Evolutionary conservation across 2,113 vertebrate species (phyloP).

Genomic region (Siniperca knerii): DNA sequence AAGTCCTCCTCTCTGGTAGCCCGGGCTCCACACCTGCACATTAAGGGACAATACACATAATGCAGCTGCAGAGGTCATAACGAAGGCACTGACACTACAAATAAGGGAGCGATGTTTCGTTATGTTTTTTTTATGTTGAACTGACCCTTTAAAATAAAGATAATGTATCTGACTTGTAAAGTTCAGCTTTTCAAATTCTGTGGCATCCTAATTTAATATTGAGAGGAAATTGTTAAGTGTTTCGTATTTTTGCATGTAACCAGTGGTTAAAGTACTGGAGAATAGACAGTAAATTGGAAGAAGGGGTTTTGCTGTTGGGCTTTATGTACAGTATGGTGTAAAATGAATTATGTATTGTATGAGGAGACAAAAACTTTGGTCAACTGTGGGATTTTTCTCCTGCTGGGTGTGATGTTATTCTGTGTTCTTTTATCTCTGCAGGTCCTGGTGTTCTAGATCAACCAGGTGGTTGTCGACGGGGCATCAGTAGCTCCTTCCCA

Average conservation of each 20-base stretch:
- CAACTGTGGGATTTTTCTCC: background rate
- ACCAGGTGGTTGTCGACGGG: no score
- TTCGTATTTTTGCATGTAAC: background rate
- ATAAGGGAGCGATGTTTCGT: no score
- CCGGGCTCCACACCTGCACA: background rate
- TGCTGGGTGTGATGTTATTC: background rate
- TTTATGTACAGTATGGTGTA: background rate
- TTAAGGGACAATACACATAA: background rate
- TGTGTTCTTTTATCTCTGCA: background rate
- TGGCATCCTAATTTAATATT: background rate
- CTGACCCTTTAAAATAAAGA: background rate
- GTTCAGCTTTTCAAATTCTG: background rate
- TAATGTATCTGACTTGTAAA: background rate
- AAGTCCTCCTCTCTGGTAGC: background rate
- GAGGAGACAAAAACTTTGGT: background rate
- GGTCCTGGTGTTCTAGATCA: background rate
- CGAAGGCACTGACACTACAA: no score
- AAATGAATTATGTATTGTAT: background rate
- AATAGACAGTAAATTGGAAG: background rate
- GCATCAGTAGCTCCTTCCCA: background rate
- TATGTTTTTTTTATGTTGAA: background rate
- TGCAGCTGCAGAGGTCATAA: background rate
- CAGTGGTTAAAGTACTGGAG: background rate
- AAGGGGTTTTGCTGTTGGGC: background rate
- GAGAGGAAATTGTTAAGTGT: background rate